Base-by-base conservation (phyloP, 2,113 vertebrate species). In the Caranx ignobilis region DNA sequence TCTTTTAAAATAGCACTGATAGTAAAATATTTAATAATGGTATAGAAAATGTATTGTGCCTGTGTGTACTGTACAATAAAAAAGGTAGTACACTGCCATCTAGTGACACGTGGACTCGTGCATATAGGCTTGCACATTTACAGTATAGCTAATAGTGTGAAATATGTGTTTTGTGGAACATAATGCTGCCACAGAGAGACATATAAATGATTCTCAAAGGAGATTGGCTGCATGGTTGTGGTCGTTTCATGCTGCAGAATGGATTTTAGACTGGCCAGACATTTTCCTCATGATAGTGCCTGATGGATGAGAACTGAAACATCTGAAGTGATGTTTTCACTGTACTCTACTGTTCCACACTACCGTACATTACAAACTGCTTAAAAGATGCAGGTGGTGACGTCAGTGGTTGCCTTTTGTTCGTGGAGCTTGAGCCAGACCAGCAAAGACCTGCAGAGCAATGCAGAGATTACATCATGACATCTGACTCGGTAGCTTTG, bases 61-160 rank as follows among this genome's bases (percentile, higher is more conserved):
- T 21, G 26, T 26, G 26, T 15, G 4, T 35, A 5, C 7, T 57
- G 11, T 12, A 11, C 21, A 1, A 3, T 11, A 31, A 26, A 18
- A n/a, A 2, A 18, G 16, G 6, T 26, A 19, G 18, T 35, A 50
- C 32, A 43, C 56, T 78, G 81, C 63, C 70, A 78, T 48, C 75
- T 78, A 73, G 69, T 78, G 81, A 39, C 6, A 37, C 11, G n/a
- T 21, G n/a, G 15, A 21, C 13, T 19, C 12, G n/a, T 77, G 13
- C 67, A 76, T n/a, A 34, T 9, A 21, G 3, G 12, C 10, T 6
- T 12, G 4, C 12, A 15, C 37, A 13, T 62, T 62, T 39, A 5
- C 18, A 6, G 26, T 26, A 26, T 26, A 26, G 26, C 26, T 26
- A 26, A 26, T 26, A 0, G 5, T 59, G 5, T 32, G 55, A 32